Percentiles rank a stretch among this genome's conserved stretches.
These are phyloP conservation scores for Antennarius striatus DNA, from an alignment of 2,113 vertebrate genomes.

Conservation along the genomic window DNA sequence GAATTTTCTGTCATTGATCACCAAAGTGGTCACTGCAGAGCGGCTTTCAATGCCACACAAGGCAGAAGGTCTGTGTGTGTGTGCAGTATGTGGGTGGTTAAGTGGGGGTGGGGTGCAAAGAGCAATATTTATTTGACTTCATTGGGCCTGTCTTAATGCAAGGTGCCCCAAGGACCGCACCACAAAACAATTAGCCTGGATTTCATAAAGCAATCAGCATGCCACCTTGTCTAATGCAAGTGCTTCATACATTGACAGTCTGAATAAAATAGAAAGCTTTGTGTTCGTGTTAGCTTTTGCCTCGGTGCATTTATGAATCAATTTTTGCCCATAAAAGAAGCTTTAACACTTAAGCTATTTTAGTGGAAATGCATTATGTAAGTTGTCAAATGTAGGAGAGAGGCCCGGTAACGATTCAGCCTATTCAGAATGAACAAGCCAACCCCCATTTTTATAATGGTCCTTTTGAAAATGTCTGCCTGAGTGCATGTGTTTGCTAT, in stretches of 20 bases:
- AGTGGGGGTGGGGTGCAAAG: conserved; percentile 39
- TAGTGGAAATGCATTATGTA: conserved; percentile 83
- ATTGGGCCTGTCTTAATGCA: conserved; percentile 68
- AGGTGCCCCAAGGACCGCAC: conserved; percentile 68
- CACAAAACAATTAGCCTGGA: conserved; percentile 78
- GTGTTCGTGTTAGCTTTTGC: conserved; percentile 75
- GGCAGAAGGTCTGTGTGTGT: conserved; percentile 42
- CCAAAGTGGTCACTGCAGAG: conserved; percentile 77
- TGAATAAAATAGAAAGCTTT: conserved; percentile 81
- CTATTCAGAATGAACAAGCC: conserved; percentile 76
- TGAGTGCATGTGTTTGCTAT: conserved; percentile 72
- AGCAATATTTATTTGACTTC: conserved; percentile 78
- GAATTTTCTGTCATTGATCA: conserved; percentile 74
- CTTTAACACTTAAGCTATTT: conserved; percentile 83
- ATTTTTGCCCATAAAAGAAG: conserved; percentile 81
- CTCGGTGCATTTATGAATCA: conserved; percentile 82
- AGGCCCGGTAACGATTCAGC: conserved; percentile 72
- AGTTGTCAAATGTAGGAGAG: conserved; percentile 74
- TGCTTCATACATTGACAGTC: conserved; percentile 73
- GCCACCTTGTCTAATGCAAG: conserved; percentile 75
- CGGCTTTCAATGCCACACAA: conserved; percentile 64
- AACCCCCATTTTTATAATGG: conserved; percentile 75
- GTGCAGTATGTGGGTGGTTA: conserved; percentile 8
- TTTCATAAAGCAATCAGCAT: conserved; percentile 78
- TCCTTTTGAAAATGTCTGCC: conserved; percentile 70